phyloP scores from a whole-genome alignment of 2,797 vertebrate genomes.

The Platyrinchus mystaceus region DNA sequence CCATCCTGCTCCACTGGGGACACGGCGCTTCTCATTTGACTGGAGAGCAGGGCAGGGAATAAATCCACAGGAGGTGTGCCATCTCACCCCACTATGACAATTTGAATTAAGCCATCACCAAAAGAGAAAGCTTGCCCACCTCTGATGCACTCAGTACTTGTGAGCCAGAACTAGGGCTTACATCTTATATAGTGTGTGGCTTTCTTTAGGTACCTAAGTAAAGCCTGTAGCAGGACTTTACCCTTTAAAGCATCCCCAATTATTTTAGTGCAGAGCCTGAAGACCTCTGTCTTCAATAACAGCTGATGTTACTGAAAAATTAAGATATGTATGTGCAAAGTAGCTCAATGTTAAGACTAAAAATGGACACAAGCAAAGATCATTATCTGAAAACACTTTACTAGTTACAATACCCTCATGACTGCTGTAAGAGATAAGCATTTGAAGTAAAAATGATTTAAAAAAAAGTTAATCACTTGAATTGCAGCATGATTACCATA shows the following conservation, averaged over 20 bases:
- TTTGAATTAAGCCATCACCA: not conserved
- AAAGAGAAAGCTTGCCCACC: not conserved
- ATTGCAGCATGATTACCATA: not conserved
- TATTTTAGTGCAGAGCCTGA: not conserved
- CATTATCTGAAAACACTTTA: not conserved
- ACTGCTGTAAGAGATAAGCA: not conserved
- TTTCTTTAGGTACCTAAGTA: not conserved
- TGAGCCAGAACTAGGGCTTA: not conserved
- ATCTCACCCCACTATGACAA: not conserved
- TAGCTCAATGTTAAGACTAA: not conserved
- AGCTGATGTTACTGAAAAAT: not conserved
- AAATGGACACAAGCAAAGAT: not conserved
- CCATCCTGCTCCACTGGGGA: not conserved
- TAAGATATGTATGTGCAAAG: too few relatives aligned
- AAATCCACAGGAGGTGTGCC: not conserved
- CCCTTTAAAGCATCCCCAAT: not conserved
- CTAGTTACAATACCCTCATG: not conserved
- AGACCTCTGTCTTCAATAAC: not conserved
- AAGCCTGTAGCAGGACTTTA: not conserved
- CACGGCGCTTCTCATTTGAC: not conserved
- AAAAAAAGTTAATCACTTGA: not conserved
- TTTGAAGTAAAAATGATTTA: not conserved
- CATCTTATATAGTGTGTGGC: accelerated
- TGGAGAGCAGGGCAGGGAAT: not conserved
- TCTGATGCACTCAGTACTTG: not conserved